A percentile compares a stretch with the other conserved stretches of the same genome.
These are phyloP conservation scores for Zaprionus camerounensis DNA, from an alignment of 1,140 invertebrate species.

Conservation along the genomic window DNA sequence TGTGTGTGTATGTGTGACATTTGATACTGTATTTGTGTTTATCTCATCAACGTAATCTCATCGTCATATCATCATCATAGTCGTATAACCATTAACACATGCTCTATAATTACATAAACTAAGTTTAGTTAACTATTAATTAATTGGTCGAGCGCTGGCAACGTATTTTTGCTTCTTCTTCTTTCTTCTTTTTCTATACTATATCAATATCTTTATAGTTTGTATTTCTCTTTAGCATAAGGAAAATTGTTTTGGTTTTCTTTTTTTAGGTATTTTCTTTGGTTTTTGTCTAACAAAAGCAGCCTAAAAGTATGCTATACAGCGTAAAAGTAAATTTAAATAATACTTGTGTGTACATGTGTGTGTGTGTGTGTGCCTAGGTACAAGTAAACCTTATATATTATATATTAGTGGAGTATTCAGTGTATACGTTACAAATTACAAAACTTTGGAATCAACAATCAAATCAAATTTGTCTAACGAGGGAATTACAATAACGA, in stretches of 20 bases:
- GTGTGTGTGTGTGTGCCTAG: constrained; percentile 2
- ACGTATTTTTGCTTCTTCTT: constrained; percentile 45
- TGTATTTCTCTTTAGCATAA: constrained; percentile 26
- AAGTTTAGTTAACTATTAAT: constrained; percentile 77
- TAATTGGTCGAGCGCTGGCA: constrained; percentile 80
- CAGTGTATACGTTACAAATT: constrained; percentile 53
- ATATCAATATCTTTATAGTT: constrained; percentile 31
- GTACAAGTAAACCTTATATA: constrained; percentile 20
- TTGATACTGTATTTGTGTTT: constrained; percentile 79
- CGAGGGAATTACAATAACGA: constrained; percentile 57
- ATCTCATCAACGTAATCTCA: constrained; percentile 56
- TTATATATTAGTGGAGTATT: constrained; percentile 65
- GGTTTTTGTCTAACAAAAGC: constrained; percentile 37
- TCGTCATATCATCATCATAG: constrained; percentile 37
- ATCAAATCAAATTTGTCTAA: constrained; percentile 67
- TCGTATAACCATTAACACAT: constrained; percentile 77
- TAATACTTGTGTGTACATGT: constrained; percentile 71
- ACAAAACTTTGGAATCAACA: constrained; percentile 66
- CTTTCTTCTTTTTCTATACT: constrained; percentile 24
- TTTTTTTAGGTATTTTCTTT: constrained; percentile 24
- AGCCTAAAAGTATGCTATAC: constrained; percentile 68
- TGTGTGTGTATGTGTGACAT: constrained; percentile 44
- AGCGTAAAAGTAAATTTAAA: constrained; percentile 71
- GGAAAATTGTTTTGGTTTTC: constrained; percentile 35
- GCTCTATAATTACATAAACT: constrained; percentile 76